A percentile compares a stretch with the other conserved stretches of the same genome.
Evolutionary conservation across 2,797 vertebrate genomes (phyloP).

Genomic region (Enteromius viviparus): DNA sequence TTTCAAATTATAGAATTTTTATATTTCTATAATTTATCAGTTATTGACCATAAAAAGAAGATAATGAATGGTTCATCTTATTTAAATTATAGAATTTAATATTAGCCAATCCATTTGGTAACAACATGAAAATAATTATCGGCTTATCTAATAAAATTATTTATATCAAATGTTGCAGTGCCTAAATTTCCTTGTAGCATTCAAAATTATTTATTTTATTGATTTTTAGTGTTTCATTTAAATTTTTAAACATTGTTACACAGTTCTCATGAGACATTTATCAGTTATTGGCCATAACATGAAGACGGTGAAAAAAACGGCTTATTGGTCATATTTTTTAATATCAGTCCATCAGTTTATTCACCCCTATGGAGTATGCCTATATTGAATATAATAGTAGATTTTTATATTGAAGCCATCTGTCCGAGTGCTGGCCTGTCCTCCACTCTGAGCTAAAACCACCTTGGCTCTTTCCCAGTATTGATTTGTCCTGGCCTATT

Average conservation of each 20-base stretch:
- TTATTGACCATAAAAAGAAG: background rate
- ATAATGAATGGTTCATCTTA: background rate
- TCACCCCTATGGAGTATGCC: background rate
- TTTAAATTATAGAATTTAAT: background rate
- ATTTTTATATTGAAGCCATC: conserved; percentile 8
- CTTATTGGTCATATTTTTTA: background rate
- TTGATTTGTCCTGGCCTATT: conserved; percentile 24
- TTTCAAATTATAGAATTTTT: background rate
- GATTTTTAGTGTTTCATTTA: background rate
- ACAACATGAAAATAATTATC: background rate
- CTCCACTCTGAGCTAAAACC: background rate
- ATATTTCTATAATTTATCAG: background rate
- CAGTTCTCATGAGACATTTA: background rate
- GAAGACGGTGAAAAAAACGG: background rate
- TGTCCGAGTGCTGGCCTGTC: background rate
- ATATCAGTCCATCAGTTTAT: conserved; percentile 2
- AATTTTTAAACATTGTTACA: background rate
- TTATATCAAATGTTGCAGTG: background rate
- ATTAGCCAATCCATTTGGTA: background rate
- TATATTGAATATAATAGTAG: background rate
- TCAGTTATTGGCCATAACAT: background rate
- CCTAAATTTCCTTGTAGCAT: background rate
- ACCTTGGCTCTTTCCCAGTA: background rate
- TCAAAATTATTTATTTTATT: background rate
- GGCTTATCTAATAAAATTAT: too few relatives aligned